Evolutionary conservation across 2,797 vertebrate species (phyloP).

Genomic region (Onychomys arenicola): DNA sequence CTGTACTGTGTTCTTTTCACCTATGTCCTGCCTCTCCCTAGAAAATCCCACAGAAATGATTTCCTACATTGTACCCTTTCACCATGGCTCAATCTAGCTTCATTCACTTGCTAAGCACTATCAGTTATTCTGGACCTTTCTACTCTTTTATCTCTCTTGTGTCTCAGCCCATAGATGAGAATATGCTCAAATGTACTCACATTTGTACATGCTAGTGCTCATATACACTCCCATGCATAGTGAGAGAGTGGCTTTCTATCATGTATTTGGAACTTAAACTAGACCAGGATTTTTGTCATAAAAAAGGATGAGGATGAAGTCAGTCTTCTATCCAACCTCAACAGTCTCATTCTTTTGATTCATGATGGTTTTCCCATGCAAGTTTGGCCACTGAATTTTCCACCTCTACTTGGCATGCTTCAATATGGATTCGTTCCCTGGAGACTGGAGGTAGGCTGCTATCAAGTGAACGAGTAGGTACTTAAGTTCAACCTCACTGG

Average conservation of each 20-base stretch:
- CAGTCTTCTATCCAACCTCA: slow-evolving; percentile 36
- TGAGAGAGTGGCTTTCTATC: not conserved
- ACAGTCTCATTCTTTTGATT: slow-evolving; percentile 52
- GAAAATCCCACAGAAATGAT: slow-evolving; percentile 36
- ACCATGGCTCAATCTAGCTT: slow-evolving; percentile 6
- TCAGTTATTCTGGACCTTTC: slow-evolving; percentile 30
- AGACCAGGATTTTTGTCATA: slow-evolving; percentile 33
- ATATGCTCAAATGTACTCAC: not conserved
- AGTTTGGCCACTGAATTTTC: slow-evolving; percentile 35
- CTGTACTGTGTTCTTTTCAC: slow-evolving; percentile 22
- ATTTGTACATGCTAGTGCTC: not conserved
- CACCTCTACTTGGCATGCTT: not conserved
- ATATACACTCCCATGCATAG: not conserved
- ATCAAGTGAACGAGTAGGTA: not conserved
- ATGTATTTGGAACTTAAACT: slow-evolving; percentile 32
- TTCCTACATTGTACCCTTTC: not conserved
- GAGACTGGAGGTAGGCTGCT: not conserved
- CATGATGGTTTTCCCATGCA: not conserved
- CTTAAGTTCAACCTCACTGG: not conserved
- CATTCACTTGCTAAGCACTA: slow-evolving; percentile 27
- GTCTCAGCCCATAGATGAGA: not conserved
- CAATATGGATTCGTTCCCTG: not conserved
- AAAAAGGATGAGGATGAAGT: slow-evolving; percentile 22
- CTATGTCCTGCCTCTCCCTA: not conserved
- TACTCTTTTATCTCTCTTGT: not conserved